These are phyloP conservation scores for Cantharis nigra DNA, from an alignment of 2,888 invertebrate species.

Conservation along the genomic window DNA sequence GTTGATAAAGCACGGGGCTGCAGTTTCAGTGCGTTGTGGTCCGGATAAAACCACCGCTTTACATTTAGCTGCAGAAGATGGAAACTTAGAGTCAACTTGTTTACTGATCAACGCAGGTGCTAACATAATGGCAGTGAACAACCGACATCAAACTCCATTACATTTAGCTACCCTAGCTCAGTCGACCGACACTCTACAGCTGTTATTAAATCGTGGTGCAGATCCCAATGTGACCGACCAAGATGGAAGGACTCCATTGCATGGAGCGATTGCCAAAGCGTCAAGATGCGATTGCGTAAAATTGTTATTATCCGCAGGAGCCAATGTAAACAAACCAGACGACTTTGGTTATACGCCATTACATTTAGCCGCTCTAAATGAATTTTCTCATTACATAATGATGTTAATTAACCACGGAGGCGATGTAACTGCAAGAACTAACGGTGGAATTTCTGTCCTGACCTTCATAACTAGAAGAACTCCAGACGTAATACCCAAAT, in stretches of 20 bases:
- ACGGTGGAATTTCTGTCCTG: slow-evolving; percentile 78
- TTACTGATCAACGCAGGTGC: slow-evolving; percentile 77
- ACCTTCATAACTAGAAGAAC: slow-evolving; percentile 84
- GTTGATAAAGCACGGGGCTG: slow-evolving; percentile 77
- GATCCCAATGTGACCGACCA: slow-evolving; percentile 65
- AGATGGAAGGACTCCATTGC: slow-evolving; percentile 78
- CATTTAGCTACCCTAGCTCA: slow-evolving; percentile 84
- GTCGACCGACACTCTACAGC: slow-evolving; percentile 75
- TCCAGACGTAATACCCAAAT: slow-evolving; percentile 77
- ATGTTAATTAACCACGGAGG: slow-evolving; percentile 77
- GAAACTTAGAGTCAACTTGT: slow-evolving; percentile 76
- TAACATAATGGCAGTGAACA: slow-evolving; percentile 74
- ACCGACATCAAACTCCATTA: slow-evolving; percentile 78
- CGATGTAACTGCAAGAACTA: slow-evolving; percentile 79
- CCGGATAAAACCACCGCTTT: slow-evolving; percentile 76
- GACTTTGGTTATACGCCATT: slow-evolving; percentile 83
- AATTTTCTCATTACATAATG: slow-evolving; percentile 76
- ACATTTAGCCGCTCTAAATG: slow-evolving; percentile 82
- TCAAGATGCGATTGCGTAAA: slow-evolving; percentile 73
- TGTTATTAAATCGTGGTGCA: slow-evolving; percentile 64
- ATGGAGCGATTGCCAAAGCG: slow-evolving; percentile 80
- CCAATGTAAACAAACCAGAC: slow-evolving; percentile 76
- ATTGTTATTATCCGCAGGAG: slow-evolving; percentile 67
- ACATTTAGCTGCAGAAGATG: slow-evolving; percentile 87
- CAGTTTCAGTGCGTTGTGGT: slow-evolving; percentile 74